These are phyloP conservation scores for Drosophila anomalata DNA, from an alignment of 2,888 invertebrate genomes.

Conservation along the genomic window DNA sequence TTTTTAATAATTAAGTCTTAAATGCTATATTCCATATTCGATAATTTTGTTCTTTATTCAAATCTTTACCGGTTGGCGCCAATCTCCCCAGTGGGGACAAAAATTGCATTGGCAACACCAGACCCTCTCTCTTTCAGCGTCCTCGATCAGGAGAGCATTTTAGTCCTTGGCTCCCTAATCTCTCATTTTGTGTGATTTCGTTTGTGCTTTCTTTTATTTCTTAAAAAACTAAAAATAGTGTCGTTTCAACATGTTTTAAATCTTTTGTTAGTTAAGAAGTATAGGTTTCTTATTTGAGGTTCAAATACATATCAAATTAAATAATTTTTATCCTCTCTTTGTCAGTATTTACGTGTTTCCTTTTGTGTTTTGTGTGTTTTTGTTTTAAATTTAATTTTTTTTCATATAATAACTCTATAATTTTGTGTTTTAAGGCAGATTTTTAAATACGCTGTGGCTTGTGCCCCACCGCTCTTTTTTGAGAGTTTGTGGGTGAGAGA, in stretches of 20 bases:
- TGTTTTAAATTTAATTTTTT: too few relatives aligned
- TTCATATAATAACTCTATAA: too few relatives aligned
- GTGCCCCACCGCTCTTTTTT: neutral
- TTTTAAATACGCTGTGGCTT: neutral
- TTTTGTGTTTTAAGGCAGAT: too few relatives aligned
- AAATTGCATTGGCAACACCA: too few relatives aligned
- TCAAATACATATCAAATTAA: too few relatives aligned
- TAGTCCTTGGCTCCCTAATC: neutral
- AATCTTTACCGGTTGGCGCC: neutral
- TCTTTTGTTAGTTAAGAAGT: neutral
- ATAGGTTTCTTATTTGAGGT: neutral
- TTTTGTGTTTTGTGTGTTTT: too few relatives aligned
- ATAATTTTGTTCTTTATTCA: too few relatives aligned
- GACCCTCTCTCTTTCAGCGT: neutral
- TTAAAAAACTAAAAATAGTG: neutral
- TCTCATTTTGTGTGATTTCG: neutral
- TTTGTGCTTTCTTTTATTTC: neutral
- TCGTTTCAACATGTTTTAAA: too few relatives aligned
- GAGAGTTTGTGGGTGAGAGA: neutral
- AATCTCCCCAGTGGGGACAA: neutral
- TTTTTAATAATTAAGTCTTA: too few relatives aligned
- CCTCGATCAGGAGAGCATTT: neutral
- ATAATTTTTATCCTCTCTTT: too few relatives aligned
- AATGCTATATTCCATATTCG: too few relatives aligned
- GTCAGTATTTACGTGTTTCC: too few relatives aligned